A percentile compares a stretch with the other conserved stretches of the same genome.
Evolutionary conservation across 2,888 invertebrate species (phyloP).

Genomic region (Sinopyrophorus schimmeli): DNA sequence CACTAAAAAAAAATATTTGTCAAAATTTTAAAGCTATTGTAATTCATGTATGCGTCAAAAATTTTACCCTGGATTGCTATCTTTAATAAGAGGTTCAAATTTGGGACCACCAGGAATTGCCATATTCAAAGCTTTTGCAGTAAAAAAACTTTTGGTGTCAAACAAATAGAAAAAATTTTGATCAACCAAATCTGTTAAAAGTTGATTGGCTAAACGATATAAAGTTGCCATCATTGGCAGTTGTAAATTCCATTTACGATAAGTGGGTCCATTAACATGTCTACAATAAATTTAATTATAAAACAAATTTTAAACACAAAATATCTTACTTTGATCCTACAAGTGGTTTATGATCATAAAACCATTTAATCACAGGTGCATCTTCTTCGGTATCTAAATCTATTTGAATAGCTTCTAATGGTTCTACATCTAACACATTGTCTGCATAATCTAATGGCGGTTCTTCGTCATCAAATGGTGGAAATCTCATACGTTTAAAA

Average conservation of each 20-base stretch:
- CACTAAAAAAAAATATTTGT: constrained; percentile 59
- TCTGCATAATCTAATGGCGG: constrained; percentile 99
- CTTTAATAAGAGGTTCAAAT: constrained; percentile 98
- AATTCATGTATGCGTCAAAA: constrained; percentile 16
- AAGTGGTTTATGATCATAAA: constrained; percentile 97
- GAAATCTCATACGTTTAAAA: constrained; percentile 99
- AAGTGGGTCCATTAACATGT: constrained; percentile 94
- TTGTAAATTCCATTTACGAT: constrained; percentile 93
- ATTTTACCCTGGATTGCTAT: constrained; percentile 90
- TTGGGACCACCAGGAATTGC: constrained; percentile 99
- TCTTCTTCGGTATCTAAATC: constrained; percentile 97
- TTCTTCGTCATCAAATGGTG: constrained; percentile 99
- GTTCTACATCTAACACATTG: constrained; percentile 98
- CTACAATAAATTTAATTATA: constrained; percentile 53
- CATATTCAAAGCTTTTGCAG: constrained; percentile 99
- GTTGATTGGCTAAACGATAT: constrained; percentile 95
- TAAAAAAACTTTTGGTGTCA: constrained; percentile 99
- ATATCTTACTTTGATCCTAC: constrained; percentile 77
- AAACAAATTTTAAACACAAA: neutral
- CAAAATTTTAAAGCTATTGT: constrained; percentile 1
- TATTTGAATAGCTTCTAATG: constrained; percentile 97
- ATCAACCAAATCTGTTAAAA: constrained; percentile 97
- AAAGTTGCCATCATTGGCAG: constrained; percentile 97
- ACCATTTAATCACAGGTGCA: constrained; percentile 89
- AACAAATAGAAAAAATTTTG: constrained; percentile 99